Conservation (phyloP, 2,888 invertebrate genomes). For the Tridacna crocea region DNA sequence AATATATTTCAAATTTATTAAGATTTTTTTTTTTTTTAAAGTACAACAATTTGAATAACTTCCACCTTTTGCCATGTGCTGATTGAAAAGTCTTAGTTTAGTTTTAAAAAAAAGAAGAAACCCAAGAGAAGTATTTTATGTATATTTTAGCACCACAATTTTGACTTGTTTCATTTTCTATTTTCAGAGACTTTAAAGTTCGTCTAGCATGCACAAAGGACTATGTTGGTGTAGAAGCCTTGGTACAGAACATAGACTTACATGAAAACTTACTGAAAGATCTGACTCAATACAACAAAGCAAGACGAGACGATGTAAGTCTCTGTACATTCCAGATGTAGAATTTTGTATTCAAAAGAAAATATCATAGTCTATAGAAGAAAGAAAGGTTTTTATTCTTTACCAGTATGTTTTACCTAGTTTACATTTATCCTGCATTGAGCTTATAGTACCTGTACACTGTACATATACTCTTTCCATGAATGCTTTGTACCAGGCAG, state of each 20-base stretch:
- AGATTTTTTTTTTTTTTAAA: background rate
- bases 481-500: too few relatives aligned
- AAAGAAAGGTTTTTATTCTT: too few relatives aligned
- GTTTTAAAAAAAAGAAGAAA: too few relatives aligned
- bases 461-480: too few relatives aligned
- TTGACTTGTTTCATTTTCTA: background rate
- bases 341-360: too few relatives aligned
- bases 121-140: too few relatives aligned
- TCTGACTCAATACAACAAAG: conserved; percentile 78
- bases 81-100: too few relatives aligned
- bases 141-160: too few relatives aligned
- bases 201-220: conserved; percentile 75
- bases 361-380: too few relatives aligned
- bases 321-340: background rate
- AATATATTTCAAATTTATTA: background rate
- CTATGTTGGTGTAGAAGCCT: conserved; percentile 70
- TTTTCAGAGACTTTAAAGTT: conserved; percentile 78
- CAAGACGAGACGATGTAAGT: conserved; percentile 78
- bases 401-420: too few relatives aligned
- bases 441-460: too few relatives aligned
- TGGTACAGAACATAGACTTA: conserved; percentile 78
- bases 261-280: conserved; percentile 79
- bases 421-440: background rate
- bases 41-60: background rate
- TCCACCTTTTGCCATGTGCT: too few relatives aligned